Evolutionary conservation across 2,888 invertebrate species (phyloP), one percentile per base, ranked within the genome.

Genomic region (Onchidella celtica): DNA sequence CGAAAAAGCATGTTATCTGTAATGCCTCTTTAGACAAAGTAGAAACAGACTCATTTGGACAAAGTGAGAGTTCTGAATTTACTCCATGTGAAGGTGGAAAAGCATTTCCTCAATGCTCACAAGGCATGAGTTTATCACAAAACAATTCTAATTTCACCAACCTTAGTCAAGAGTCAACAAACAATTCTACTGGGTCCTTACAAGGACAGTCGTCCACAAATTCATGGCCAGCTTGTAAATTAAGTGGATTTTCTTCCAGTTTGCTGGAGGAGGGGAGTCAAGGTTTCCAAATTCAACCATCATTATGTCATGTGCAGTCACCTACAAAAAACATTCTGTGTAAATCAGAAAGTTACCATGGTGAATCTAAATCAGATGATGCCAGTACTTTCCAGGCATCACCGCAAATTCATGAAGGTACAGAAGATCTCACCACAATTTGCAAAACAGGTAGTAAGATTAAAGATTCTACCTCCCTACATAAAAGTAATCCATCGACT

Each of bases 101-200:
- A 29, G 40, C 3, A 3, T 66, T 32, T 66, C 27, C 21, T 32
- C 9, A n/a, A n/a, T n/a, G n/a, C n/a, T 17, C 17, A 9, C 24
- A n/a, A n/a, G 24, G 17, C 24, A 6, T 61, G 6, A 17, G 61
- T 24, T 66, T 32, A 11, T 88, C 59, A 87, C 89, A 14, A 72
- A 85, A 3, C 76, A 85, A 9, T 87, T 87, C 83, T 87, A 88
- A 73, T 87, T 87, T 40, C 86, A 88, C 32, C 27, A 21, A 32
- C 2, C 14, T 24, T 55, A 32, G 38, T 40, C 72, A 17, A 11
- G 34, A 32, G 6, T n/a, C 59, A 3, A 21, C 14, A 17, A 36
- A 36, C 17, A 24, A 2, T 6, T 29, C 21, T n/a, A n/a, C n/a
- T n/a, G n/a, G n/a, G n/a, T 32, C 34, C 9, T 1, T 24, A 14